A percentile compares a stretch with the other conserved stretches of the same genome.
These are phyloP conservation scores for Caradrina kadenii DNA, from an alignment of 2,888 invertebrate species.

Conservation along the genomic window DNA sequence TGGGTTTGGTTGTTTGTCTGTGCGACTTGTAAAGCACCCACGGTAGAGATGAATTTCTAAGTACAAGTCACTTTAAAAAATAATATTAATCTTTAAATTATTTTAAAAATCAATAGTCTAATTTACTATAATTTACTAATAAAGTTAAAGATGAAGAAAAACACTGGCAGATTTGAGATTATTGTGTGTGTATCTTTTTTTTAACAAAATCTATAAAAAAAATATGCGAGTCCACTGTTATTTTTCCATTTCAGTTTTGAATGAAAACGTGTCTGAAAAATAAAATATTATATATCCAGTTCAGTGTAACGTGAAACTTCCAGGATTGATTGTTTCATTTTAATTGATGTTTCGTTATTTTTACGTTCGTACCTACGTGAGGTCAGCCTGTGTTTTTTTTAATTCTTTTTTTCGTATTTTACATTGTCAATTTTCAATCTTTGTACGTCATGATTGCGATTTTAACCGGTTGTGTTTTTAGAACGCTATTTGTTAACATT, in stretches of 20 bases:
- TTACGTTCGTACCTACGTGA: conserved; percentile 29
- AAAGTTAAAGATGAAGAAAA: background rate
- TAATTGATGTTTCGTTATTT: conserved; percentile 58
- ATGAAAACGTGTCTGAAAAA: conserved; percentile 32
- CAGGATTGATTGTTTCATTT: conserved; percentile 52
- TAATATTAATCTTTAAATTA: too few species aligned
- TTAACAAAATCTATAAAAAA: conserved; percentile 19
- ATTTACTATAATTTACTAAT: background rate
- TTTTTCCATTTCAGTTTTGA: conserved; percentile 22
- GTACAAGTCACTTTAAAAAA: too few species aligned
- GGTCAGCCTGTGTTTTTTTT: conserved; percentile 5
- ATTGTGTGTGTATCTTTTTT: background rate
- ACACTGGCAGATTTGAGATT: conserved; percentile 12
- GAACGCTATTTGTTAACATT: too few species aligned
- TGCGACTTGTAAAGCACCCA: too few species aligned
- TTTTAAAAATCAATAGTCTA: too few species aligned
- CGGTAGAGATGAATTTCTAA: too few species aligned
- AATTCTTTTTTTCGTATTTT: conserved; percentile 25
- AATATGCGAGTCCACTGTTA: conserved; percentile 12
- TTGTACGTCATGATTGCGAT: background rate
- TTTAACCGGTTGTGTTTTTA: background rate
- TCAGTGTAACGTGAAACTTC: conserved; percentile 34
- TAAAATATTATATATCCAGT: conserved; percentile 32
- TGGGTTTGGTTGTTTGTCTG: too few species aligned
- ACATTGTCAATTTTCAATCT: conserved; percentile 1